Evolutionary conservation across 2,113 vertebrate genomes (phyloP), one percentile per base, ranked within the genome.

Genomic region (Myrmecophaga tridactyla): DNA sequence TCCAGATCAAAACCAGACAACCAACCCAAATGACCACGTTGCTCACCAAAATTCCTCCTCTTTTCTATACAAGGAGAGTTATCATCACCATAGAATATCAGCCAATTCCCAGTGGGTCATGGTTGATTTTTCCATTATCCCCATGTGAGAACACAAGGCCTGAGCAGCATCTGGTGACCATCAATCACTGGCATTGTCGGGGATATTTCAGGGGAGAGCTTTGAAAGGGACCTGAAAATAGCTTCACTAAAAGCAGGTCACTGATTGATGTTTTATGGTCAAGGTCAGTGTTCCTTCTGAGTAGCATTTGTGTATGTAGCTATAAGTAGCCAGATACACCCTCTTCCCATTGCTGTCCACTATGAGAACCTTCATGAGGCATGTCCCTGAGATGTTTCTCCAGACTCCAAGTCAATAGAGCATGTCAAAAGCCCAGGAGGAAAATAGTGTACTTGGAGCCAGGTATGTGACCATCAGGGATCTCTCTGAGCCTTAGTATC

Each of bases 121-220:
- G 53, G 36, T 31, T 60, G 23, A 18, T n/a, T 76, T 96, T 95
- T 72, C 53, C 80, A 27, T 46, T 67, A 75, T 92, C 34, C 11
- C 15, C 31, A 1, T 17, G 77, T 60, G n/a, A 60, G 39, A 86
- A 70, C 4, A 56, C 6, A 12, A 96, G 41, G 8, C 25, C 27
- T 60, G 34, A 81, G 36, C 8, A 76, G 75, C 60, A 82, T 83
- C 85, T 95, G 82, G 67, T 93, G 53, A 90, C n/a, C 12, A 89
- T 90, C 7, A 29, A 48, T 90, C 63, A 75, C 34, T 78, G 62
- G 53, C 39, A 18, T 65, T 60, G 17, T 90, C 48, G 70, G 75
- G 56, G n/a, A 76, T 67, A 46, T 90, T 88, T 41, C 34, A 27
- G 48, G 81, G 73, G 65, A 86, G 73, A 86, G 21, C 20, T 20